Evolutionary conservation across 2,888 invertebrate genomes (phyloP).

Genomic region (Sarcophaga carnaria): DNA sequence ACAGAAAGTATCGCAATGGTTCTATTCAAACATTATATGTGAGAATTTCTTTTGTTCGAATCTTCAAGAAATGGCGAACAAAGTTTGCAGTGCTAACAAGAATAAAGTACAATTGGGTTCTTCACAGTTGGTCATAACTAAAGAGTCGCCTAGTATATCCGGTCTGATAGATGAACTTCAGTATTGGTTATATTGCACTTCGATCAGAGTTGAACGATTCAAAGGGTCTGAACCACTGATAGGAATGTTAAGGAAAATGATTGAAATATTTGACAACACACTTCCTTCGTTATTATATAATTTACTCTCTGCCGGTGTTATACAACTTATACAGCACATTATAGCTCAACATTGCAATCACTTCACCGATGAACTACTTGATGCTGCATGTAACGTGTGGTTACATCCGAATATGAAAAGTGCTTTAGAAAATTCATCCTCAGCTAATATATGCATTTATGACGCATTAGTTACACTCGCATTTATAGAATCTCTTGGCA

Average conservation of each 20-base stretch:
- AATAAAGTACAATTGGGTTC: slow-evolving; percentile 66
- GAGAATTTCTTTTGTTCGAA: slow-evolving; percentile 75
- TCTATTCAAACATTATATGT: slow-evolving; percentile 82
- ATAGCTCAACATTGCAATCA: slow-evolving; percentile 74
- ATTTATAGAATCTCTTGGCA: slow-evolving; percentile 75
- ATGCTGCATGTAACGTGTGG: slow-evolving; percentile 72
- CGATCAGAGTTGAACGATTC: slow-evolving; percentile 74
- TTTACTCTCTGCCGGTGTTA: slow-evolving; percentile 73
- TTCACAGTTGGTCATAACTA: slow-evolving; percentile 71
- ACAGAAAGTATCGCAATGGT: slow-evolving; percentile 84
- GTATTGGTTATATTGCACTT: slow-evolving; percentile 77
- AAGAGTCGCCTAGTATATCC: slow-evolving; percentile 72
- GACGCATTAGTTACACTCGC: slow-evolving; percentile 73
- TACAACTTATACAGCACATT: slow-evolving; percentile 78
- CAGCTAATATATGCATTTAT: slow-evolving; percentile 69
- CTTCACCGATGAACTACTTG: slow-evolving; percentile 73
- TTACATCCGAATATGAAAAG: slow-evolving; percentile 60
- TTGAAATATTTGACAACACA: slow-evolving; percentile 72
- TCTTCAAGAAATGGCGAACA: slow-evolving; percentile 74
- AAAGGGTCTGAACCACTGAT: slow-evolving; percentile 63
- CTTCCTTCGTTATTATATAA: slow-evolving; percentile 77
- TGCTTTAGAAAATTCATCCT: slow-evolving; percentile 12
- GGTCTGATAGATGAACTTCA: slow-evolving; percentile 77
- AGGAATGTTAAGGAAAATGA: slow-evolving; percentile 71
- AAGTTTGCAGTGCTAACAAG: slow-evolving; percentile 74